Base-by-base conservation (phyloP, 2,888 invertebrate genomes). In the Amblyteles armatorius region DNA sequence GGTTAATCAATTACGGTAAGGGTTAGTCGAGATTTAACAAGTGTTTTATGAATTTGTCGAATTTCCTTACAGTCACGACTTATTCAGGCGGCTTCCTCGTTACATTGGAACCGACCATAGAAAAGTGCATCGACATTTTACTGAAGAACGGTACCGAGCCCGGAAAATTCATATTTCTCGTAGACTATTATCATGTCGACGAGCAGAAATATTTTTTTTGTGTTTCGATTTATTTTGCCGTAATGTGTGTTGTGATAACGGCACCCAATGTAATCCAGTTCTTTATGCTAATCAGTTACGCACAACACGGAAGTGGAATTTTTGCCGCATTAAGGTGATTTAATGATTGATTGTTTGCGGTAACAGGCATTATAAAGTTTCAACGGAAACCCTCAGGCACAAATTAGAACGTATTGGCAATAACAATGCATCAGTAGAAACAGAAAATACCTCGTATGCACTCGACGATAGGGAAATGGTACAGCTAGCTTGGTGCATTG, bases 301-400 rank as follows among this genome's bases (percentile, higher is more conserved):
- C 67, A 4, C 78, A 73, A 50, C 82, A 82, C 19, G 44, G 40
- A 50, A 78, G 78, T 33, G 78, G 67, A 33, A 72, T 82, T 55
- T 82, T 82, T 19, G 78, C 82, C 1, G 78, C 82, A 11, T 2
- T 82, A 1, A 72, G 82, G 82, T 82, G 16, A 78, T 57, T 13
- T 26, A 4, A 44, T 44, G 44, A 13, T 44, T 16, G 0, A 44
- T 4, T 3, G 16, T 3, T 16, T 44, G 44, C 16, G 4, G 3
- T 16, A 44, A 3, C 0, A 4, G 13, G 13, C 3, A 22, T 22
- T 9, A 22, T 55, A 22, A 9, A 55, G 22, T 22, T 22, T 22
- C 29, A 5, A 29, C 29, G 22, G 26, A 57, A 57, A 57, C 0
- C 13, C 67, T 16, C 16, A 80, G 80, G 16, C 80, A 68, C 5